Conservation (phyloP, 2,888 invertebrate genomes). For the Corbicula japonica region DNA sequence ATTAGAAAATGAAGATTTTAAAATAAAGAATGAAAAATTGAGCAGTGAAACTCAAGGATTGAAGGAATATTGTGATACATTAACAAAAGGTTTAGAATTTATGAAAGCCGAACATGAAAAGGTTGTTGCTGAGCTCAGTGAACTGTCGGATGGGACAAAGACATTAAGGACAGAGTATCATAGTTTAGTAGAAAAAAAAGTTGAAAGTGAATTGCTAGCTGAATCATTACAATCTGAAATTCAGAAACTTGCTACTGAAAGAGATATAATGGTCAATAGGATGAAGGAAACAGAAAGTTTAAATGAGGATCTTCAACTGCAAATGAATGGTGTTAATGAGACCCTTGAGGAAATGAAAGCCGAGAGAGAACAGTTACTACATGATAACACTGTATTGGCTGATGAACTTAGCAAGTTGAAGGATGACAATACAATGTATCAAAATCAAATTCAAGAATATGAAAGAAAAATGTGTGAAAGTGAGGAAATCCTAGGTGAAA, state of each 20-base stretch:
- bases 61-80: slow-evolving; percentile 30
- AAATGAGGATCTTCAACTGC: slow-evolving; percentile 23
- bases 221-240: slow-evolving; percentile 9
- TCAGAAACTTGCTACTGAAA: slow-evolving; percentile 22
- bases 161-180: slow-evolving; percentile 18
- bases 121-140: slow-evolving; percentile 27
- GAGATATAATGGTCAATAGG: slow-evolving; percentile 3
- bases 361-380: slow-evolving; percentile 27
- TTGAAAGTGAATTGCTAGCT: slow-evolving; percentile 10
- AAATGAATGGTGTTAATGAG: slow-evolving; percentile 8
- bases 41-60: slow-evolving; percentile 35
- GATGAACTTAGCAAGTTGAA: slow-evolving; percentile 51
- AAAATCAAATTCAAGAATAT: slow-evolving; percentile 61
- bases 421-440: slow-evolving; percentile 55
- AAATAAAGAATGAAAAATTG: slow-evolving; percentile 21
- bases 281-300: slow-evolving; percentile 23
- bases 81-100: slow-evolving; percentile 41
- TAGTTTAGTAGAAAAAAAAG: slow-evolving; percentile 23
- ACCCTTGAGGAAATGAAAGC: slow-evolving; percentile 9
- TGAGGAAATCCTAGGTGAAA: slow-evolving; percentile 58
- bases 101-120: slow-evolving; percentile 37
- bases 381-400: slow-evolving; percentile 44
- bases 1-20: slow-evolving; percentile 22
- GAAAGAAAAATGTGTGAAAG: slow-evolving; percentile 57
- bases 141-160: slow-evolving; percentile 30